Evolutionary conservation across 2,888 invertebrate species (phyloP).

Genomic region (Nysson spinosus): DNA sequence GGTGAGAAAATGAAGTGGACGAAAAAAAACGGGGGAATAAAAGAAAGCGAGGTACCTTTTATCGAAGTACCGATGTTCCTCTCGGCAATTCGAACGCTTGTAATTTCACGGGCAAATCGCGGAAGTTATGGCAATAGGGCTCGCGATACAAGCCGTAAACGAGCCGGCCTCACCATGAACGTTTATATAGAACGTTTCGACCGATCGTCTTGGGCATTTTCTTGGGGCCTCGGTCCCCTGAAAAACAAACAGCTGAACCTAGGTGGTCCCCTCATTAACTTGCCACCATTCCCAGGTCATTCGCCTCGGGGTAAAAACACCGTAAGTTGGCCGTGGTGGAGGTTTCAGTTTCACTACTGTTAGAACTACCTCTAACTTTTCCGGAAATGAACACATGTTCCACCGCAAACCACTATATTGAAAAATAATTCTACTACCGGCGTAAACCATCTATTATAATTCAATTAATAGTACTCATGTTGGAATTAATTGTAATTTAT

Average conservation of each 20-base stretch:
- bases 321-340: no score
- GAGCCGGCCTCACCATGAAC: conserved; percentile 42
- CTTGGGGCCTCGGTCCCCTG: conserved; percentile 43
- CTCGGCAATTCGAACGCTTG: conserved; percentile 51
- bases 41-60: conserved; percentile 25
- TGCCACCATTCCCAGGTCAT: conserved; percentile 67
- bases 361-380: no score
- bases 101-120: conserved; percentile 66
- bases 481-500: no score
- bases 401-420: no score
- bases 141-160: conserved; percentile 58
- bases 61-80: conserved; percentile 37
- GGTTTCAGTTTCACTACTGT: no score
- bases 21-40: conserved; percentile 13
- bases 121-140: conserved; percentile 59
- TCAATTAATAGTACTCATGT: no score
- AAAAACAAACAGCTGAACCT: conserved; percentile 67
- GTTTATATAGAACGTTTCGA: conserved; percentile 1
- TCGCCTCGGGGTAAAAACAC: no score
- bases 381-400: no score
- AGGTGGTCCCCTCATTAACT: conserved; percentile 71
- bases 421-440: no score
- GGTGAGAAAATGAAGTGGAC: conserved; percentile 4
- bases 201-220: conserved; percentile 46
- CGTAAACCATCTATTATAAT: no score